A percentile compares a stretch with the other conserved stretches of the same genome.
These are phyloP conservation scores for Brachionus rotundiformis DNA, from an alignment of 1,140 invertebrate genomes.

Conservation along the genomic window DNA sequence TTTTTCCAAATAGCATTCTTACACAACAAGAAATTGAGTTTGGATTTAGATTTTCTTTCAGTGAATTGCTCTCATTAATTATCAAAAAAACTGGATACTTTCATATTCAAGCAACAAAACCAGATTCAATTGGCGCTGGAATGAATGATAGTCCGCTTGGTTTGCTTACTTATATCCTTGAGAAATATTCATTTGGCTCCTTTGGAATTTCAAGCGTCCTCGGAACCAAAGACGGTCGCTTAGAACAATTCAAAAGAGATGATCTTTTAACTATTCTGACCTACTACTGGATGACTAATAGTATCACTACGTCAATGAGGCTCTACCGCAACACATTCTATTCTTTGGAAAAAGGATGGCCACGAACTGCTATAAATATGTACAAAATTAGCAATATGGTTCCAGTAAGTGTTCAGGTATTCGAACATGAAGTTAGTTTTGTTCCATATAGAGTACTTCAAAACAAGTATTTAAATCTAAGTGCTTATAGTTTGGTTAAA, in stretches of 20 bases:
- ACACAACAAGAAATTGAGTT: conserved; percentile 69
- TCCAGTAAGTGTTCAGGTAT: conserved; percentile 62
- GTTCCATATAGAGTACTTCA: conserved; percentile 57
- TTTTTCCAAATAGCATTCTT: conserved; percentile 68
- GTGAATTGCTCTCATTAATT: conserved; percentile 56
- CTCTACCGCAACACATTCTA: conserved; percentile 74
- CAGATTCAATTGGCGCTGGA: conserved; percentile 74
- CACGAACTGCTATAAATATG: conserved; percentile 59
- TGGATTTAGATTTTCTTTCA: conserved; percentile 66
- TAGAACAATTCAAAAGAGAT: conserved; percentile 69
- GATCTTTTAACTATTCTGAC: conserved; percentile 83
- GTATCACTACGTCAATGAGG: conserved; percentile 75
- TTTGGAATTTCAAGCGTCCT: conserved; percentile 64
- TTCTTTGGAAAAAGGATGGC: conserved; percentile 64
- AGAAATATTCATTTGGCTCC: conserved; percentile 80
- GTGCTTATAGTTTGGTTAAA: conserved; percentile 57
- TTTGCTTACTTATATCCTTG: conserved; percentile 77
- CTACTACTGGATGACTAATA: conserved; percentile 79
- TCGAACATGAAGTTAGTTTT: conserved; percentile 60
- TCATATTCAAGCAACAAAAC: conserved; percentile 83
- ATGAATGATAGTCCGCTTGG: conserved; percentile 69
- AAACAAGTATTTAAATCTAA: conserved; percentile 60
- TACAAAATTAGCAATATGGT: conserved; percentile 57
- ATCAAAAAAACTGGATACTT: conserved; percentile 77
- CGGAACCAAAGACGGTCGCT: conserved; percentile 71